Evolutionary conservation across 2,113 vertebrate species (phyloP).

Genomic region (Tinamus guttatus): DNA sequence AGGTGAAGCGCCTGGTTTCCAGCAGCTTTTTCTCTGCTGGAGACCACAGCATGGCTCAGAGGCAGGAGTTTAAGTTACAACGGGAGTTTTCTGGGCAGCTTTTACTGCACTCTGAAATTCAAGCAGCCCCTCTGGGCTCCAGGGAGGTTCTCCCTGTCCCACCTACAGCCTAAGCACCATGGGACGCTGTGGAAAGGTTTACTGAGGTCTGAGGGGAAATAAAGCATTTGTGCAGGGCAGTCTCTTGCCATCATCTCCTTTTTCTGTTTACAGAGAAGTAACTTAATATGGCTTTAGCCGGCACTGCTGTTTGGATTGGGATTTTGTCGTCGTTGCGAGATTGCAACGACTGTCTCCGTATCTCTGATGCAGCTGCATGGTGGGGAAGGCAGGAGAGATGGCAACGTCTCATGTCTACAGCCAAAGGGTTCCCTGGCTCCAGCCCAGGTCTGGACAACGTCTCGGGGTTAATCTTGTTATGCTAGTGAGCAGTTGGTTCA

Average conservation of each 20-base stretch:
- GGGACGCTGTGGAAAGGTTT: slow-evolving; percentile 30
- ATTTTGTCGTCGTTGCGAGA: slow-evolving; percentile 67
- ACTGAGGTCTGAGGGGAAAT: slow-evolving; percentile 72
- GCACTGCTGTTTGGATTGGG: slow-evolving; percentile 71
- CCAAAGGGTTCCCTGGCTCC: slow-evolving; percentile 50
- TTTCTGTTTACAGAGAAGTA: slow-evolving; percentile 77
- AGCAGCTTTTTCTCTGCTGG: background rate
- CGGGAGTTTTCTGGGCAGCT: slow-evolving; percentile 43
- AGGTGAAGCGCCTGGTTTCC: background rate
- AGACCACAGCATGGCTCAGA: slow-evolving; percentile 23
- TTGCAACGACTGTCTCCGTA: slow-evolving; percentile 26
- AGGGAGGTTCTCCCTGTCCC: slow-evolving; percentile 17
- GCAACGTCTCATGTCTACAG: background rate
- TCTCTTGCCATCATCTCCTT: slow-evolving; percentile 43
- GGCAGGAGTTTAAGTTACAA: slow-evolving; percentile 50
- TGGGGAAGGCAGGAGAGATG: slow-evolving; percentile 50
- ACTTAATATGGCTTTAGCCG: slow-evolving; percentile 73
- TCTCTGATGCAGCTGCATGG: slow-evolving; percentile 52
- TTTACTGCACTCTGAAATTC: slow-evolving; percentile 57
- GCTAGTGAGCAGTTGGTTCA: slow-evolving; percentile 35
- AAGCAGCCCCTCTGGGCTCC: slow-evolving; percentile 15
- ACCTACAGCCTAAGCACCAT: background rate
- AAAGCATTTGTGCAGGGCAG: slow-evolving; percentile 58
- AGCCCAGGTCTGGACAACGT: slow-evolving; percentile 48
- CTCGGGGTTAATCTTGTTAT: slow-evolving; percentile 55